Evolutionary conservation across 2,113 vertebrate species (phyloP), one percentile per base, ranked within the genome.

Genomic region (Lamprologus tigripictilis): DNA sequence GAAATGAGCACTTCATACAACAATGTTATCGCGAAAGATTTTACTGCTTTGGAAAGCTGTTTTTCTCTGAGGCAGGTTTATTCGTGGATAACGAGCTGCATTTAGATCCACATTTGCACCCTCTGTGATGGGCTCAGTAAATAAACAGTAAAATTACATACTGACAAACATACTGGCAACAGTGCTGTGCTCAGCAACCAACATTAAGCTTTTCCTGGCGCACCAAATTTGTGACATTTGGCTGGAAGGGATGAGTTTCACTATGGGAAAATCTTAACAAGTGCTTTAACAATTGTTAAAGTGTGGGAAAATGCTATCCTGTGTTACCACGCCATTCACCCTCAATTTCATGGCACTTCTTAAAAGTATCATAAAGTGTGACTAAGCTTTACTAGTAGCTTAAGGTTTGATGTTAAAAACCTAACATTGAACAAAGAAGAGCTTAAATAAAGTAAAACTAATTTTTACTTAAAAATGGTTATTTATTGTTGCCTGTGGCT

Each of bases 231-330:
- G 80, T 73, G 61, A 87, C 33, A 81, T 91, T 87, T 92, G 85
- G 87, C 86, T 90, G 73, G 89, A 91, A 73, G 88, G 23, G 58
- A 89, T 84, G 82, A 86, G 73, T 86, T 90, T 83, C 66, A 49
- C 90, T 88, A 81, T 90, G 91, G 92, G 92, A 90, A 93, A 92
- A 90, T 88, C 90, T 87, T 55, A 90, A 90, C 83, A 89, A 84
- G 83, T 12, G 17, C 73, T 78, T 76, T 78, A 31, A 78, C 73
- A 37, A 80, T 57, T 37, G 80, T 63, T 80, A 71, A 88, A 87
- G 89, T 66, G 58, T 94, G 92, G 94, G 92, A 92, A 94, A 94
- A 92, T 54, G 51, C 84, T 55, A 49, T 88, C 55, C 89, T 78
- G 55, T 83, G 92, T 86, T 84, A 87, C 82, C 88, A 63, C 87